Percentiles rank a stretch among this genome's conserved stretches.
Conservation (phyloP, 2,113 vertebrate genomes). For the Crotalus viridis region DNA sequence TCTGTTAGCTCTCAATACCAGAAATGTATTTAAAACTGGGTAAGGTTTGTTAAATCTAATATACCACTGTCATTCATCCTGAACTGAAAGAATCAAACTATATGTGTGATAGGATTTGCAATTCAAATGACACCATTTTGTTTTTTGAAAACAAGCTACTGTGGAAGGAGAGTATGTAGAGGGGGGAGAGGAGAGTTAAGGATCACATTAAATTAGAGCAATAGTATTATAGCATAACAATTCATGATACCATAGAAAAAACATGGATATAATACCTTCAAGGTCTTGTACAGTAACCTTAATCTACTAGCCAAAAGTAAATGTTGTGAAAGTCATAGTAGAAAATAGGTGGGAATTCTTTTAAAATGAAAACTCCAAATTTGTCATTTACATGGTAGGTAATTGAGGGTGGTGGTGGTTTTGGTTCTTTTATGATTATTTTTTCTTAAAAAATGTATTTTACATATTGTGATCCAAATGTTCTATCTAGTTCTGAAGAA, state of each 20-base stretch:
- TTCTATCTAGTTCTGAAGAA: not conserved
- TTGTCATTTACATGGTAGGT: not conserved
- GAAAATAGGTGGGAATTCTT: constrained; percentile 19
- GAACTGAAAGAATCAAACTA: constrained; percentile 67
- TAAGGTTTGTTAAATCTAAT: constrained; percentile 75
- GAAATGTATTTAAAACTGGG: constrained; percentile 72
- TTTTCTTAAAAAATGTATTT: not conserved
- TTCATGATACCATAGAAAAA: constrained; percentile 54
- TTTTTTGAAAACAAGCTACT: constrained; percentile 61
- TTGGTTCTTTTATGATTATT: rapidly evolving
- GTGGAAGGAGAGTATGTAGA: constrained; percentile 26
- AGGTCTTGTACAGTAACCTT: not conserved
- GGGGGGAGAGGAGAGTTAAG: constrained; percentile 25
- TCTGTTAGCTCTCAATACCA: constrained; percentile 76
- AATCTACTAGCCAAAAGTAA: not conserved
- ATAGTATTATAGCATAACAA: constrained; percentile 59
- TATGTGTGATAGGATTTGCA: constrained; percentile 73
- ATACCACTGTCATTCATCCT: constrained; percentile 70
- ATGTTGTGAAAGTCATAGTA: constrained; percentile 16
- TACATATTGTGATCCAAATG: not conserved
- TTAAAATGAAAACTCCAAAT: constrained; percentile 18
- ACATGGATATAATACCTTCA: constrained; percentile 42
- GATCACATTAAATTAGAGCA: constrained; percentile 63
- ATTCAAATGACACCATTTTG: constrained; percentile 73
- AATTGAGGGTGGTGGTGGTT: not conserved